Conservation (phyloP, 2,888 invertebrate species). For the Epistrophe eligans region DNA sequence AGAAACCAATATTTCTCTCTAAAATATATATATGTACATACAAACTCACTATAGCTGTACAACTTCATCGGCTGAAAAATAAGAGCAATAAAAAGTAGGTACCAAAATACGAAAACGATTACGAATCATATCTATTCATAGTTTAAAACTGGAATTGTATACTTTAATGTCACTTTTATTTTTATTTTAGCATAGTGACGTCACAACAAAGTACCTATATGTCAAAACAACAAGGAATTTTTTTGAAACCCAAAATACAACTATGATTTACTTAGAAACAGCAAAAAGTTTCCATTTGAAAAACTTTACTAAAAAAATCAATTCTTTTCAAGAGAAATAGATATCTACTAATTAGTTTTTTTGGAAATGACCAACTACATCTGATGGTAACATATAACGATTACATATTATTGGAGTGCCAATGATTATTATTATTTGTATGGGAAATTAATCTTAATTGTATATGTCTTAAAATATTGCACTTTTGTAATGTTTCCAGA, state of each 20-base stretch:
- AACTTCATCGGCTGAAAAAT: conserved; percentile 70
- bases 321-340: conserved; percentile 13
- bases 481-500: conserved; percentile 77
- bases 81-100: conserved; percentile 48
- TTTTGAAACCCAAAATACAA: conserved; percentile 38
- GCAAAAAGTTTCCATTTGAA: conserved; percentile 45
- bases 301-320: conserved; percentile 11
- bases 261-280: background rate
- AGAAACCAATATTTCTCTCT: conserved; percentile 49
- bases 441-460: background rate
- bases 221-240: conserved; percentile 26
- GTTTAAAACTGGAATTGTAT: conserved; percentile 5
- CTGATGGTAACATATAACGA: background rate
- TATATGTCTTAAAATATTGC: conserved; percentile 1
- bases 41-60: conserved; percentile 65
- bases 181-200: background rate
- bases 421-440: conserved; percentile 58
- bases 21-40: conserved; percentile 48
- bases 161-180: conserved; percentile 14
- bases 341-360: background rate
- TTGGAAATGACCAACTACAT: background rate
- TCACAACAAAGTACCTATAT: background rate
- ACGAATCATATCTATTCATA: conserved; percentile 25
- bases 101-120: conserved; percentile 57
- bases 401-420: conserved; percentile 70